phyloP scores from a whole-genome alignment of 2,113 vertebrate species.

The Chroicocephalus ridibundus region DNA sequence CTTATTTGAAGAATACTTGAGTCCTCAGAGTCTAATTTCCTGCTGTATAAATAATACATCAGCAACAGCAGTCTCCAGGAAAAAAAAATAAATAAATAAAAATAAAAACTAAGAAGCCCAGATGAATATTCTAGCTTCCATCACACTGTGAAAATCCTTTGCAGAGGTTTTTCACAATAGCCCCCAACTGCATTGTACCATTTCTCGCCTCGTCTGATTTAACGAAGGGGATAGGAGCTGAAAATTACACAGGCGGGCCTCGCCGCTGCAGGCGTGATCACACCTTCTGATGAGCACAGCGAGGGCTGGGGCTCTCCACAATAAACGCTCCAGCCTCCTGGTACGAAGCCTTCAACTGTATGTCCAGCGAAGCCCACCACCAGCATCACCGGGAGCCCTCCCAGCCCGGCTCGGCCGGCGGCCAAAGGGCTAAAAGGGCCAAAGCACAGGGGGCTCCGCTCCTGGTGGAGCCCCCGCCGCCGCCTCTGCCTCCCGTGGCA shows the following conservation, averaged over 20 bases:
- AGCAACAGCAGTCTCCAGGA: conserved; percentile 38
- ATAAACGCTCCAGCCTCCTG: background rate
- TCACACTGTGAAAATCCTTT: conserved; percentile 15
- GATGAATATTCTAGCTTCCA: conserved; percentile 22
- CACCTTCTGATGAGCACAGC: conserved; percentile 50
- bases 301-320: background rate
- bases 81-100: background rate
- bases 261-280: background rate
- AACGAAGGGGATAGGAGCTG: conserved; percentile 14
- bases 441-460: background rate
- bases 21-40: conserved; percentile 69
- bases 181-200: conserved; percentile 12
- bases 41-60: conserved; percentile 68
- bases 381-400: background rate
- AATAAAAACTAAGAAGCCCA: background rate
- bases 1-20: conserved; percentile 63
- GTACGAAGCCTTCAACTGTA: background rate
- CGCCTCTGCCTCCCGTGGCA: background rate
- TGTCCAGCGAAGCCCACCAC: background rate
- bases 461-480: background rate
- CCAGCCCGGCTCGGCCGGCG: fast-evolving
- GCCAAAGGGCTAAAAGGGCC: background rate
- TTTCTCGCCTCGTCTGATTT: conserved; percentile 39
- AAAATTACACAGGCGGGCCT: background rate
- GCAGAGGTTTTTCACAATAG: conserved; percentile 30